These are phyloP conservation scores for Notocelia uddmanniana DNA, from an alignment of 2,888 invertebrate genomes.

Conservation along the genomic window DNA sequence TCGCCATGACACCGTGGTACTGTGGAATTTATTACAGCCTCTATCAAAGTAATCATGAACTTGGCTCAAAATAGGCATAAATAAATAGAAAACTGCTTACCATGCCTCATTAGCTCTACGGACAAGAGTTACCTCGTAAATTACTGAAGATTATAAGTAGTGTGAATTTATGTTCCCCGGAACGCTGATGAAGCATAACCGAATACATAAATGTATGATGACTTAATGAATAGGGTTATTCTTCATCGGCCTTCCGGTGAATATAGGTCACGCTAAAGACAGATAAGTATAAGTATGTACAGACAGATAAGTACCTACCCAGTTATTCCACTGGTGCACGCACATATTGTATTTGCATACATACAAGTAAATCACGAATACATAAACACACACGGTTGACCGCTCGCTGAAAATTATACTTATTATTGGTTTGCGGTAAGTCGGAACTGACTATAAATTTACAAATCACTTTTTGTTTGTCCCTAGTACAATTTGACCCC, in stretches of 20 bases:
- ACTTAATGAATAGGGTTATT: background rate
- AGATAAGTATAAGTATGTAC: too few species aligned
- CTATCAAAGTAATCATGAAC: too few species aligned
- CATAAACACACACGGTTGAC: constrained; percentile 20
- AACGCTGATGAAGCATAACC: background rate
- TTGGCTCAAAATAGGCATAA: too few species aligned
- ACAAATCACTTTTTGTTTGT: background rate
- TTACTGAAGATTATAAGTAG: too few species aligned
- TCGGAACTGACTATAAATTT: constrained; percentile 8
- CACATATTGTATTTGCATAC: constrained; percentile 16
- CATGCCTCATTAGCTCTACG: background rate
- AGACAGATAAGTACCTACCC: constrained; percentile 16
- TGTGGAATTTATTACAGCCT: too few species aligned
- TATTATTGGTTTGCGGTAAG: background rate
- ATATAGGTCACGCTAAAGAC: constrained; percentile 14
- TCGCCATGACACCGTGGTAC: too few species aligned
- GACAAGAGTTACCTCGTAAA: background rate
- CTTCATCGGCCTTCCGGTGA: constrained; percentile 14
- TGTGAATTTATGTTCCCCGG: constrained; percentile 4
- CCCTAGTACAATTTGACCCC: background rate
- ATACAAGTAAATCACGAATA: constrained; percentile 9
- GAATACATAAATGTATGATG: background rate
- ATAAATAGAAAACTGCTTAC: background rate
- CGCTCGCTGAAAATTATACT: constrained; percentile 9
- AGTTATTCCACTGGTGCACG: constrained; percentile 16